A percentile compares a stretch with the other conserved stretches of the same genome.
phyloP scores from a whole-genome alignment of 2,888 invertebrate genomes.

The Agriopis leucophaearia region DNA sequence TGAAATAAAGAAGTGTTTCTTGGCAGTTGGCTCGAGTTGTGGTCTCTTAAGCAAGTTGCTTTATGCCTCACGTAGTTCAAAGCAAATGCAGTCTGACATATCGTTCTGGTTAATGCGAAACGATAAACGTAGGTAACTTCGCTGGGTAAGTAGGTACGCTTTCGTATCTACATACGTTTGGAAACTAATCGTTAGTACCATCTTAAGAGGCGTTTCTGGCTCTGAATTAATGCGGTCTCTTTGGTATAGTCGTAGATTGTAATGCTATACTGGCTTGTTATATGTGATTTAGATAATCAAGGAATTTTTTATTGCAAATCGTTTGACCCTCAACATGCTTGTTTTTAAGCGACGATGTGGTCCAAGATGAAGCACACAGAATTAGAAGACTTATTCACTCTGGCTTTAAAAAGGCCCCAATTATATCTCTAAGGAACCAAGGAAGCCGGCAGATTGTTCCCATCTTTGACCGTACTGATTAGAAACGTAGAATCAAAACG shows the following conservation, averaged over 20 bases:
- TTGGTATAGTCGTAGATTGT: slow-evolving; percentile 20
- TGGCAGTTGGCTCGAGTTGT: slow-evolving; percentile 51
- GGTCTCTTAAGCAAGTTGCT: slow-evolving; percentile 67
- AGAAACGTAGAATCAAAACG: no score
- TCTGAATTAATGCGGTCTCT: slow-evolving; percentile 54
- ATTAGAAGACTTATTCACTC: no score
- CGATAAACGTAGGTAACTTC: slow-evolving; percentile 68
- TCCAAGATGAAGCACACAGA: no score
- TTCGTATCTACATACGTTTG: slow-evolving; percentile 50
- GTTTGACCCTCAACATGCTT: no score
- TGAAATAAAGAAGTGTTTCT: slow-evolving; percentile 58
- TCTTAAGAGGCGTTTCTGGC: slow-evolving; percentile 53
- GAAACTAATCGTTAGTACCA: slow-evolving; percentile 52
- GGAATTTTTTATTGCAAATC: no score
- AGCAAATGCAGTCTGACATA: slow-evolving; percentile 73
- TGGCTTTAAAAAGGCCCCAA: no score
- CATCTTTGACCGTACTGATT: no score
- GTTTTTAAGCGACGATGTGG: no score
- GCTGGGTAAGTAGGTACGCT: slow-evolving; percentile 51
- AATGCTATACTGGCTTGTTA: background rate
- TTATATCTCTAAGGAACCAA: no score
- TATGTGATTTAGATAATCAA: background rate
- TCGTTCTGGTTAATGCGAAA: slow-evolving; percentile 69
- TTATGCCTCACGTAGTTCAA: slow-evolving; percentile 69
- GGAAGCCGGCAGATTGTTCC: no score